These are phyloP conservation scores for Zophobas morio DNA, from an alignment of 1,140 invertebrate genomes.

Conservation along the genomic window DNA sequence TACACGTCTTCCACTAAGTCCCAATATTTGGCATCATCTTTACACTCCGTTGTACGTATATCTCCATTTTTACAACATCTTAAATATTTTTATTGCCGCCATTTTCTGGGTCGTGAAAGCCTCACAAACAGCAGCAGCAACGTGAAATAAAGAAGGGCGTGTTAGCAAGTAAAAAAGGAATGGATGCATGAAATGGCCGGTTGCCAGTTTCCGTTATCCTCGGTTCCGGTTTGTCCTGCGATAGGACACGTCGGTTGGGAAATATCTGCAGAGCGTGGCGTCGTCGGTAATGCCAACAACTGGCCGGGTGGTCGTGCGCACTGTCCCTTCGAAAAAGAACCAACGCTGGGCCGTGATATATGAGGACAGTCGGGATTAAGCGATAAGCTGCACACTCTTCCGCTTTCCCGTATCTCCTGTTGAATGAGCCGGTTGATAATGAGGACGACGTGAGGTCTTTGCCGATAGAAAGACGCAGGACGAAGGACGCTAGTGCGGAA, in stretches of 20 bases:
- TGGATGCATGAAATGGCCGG: slow-evolving; percentile 56
- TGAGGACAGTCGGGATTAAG: slow-evolving; percentile 63
- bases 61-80: slow-evolving; percentile 42
- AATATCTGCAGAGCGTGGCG: slow-evolving; percentile 32
- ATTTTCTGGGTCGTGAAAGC: slow-evolving; percentile 35
- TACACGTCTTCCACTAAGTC: too few species aligned
- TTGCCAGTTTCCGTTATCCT: slow-evolving; percentile 57
- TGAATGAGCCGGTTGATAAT: slow-evolving; percentile 60
- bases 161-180: slow-evolving; percentile 49
- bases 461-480: background rate
- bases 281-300: slow-evolving; percentile 29
- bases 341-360: slow-evolving; percentile 56
- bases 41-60: background rate
- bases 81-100: slow-evolving; percentile 50
- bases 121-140: slow-evolving; percentile 43
- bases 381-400: slow-evolving; percentile 63
- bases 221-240: slow-evolving; percentile 53
- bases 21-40: too few species aligned
- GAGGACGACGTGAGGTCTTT: slow-evolving; percentile 46
- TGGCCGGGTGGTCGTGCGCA: slow-evolving; percentile 36
- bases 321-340: slow-evolving; percentile 28
- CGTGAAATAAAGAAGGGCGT: slow-evolving; percentile 29
- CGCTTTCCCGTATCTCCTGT: slow-evolving; percentile 57
- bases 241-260: slow-evolving; percentile 53
- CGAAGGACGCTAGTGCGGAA: background rate